phyloP scores from a whole-genome alignment of 2,113 vertebrate species.

The Tonatia bakeri region DNA sequence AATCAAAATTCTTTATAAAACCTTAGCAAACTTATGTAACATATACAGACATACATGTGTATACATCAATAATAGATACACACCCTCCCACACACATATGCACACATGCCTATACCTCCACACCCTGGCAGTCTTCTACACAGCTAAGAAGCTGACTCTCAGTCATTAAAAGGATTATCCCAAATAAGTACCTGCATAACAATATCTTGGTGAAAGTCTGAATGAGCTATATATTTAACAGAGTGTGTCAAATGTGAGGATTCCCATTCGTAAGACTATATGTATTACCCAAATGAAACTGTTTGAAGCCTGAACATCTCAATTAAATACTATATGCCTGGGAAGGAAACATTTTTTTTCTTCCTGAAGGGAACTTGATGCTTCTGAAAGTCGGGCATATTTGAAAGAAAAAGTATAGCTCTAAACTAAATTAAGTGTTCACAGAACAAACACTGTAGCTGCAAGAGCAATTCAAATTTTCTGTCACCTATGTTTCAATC shows the following conservation, averaged over 20 bases:
- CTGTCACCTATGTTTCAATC: constrained; percentile 62
- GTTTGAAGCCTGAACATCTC: constrained; percentile 13
- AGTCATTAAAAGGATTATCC: constrained; percentile 77
- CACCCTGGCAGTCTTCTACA: constrained; percentile 41
- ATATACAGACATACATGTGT: not conserved
- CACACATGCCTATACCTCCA: not conserved
- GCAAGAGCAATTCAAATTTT: constrained; percentile 68
- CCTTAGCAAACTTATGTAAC: constrained; percentile 3
- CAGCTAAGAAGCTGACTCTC: constrained; percentile 70
- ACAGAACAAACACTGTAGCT: constrained; percentile 65
- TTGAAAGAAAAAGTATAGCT: constrained; percentile 59
- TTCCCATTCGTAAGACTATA: constrained; percentile 66
- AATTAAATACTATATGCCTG: constrained; percentile 36
- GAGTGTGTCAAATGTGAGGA: constrained; percentile 59
- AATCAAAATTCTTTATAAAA: constrained; percentile 41
- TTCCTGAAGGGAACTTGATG: constrained; percentile 62
- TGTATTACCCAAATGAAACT: constrained; percentile 62
- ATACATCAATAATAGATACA: not conserved
- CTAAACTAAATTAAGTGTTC: constrained; percentile 70
- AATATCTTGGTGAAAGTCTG: constrained; percentile 52
- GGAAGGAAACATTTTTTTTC: constrained; percentile 37
- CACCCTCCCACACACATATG: not conserved
- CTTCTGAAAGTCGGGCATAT: constrained; percentile 65
- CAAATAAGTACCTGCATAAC: constrained; percentile 68
- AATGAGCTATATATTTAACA: constrained; percentile 65